These are phyloP conservation scores for Rhingia campestris DNA, from an alignment of 2,888 invertebrate genomes.

Conservation along the genomic window DNA sequence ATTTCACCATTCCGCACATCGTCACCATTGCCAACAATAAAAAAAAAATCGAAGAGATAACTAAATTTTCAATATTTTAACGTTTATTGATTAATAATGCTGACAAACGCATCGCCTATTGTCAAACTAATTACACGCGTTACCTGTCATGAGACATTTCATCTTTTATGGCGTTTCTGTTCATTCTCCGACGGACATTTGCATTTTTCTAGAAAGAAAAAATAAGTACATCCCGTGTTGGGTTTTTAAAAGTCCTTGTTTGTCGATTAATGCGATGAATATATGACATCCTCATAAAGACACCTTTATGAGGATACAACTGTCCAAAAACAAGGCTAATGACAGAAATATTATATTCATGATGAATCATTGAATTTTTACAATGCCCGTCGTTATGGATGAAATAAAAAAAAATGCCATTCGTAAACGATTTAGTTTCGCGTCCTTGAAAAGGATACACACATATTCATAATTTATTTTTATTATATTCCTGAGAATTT, in stretches of 20 bases:
- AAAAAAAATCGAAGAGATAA: background rate
- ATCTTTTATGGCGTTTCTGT: constrained; percentile 13
- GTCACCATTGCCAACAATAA: too few species aligned
- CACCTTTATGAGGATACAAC: background rate
- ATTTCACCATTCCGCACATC: background rate
- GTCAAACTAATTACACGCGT: constrained; percentile 26
- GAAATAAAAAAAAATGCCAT: constrained; percentile 4
- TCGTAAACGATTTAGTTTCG: background rate
- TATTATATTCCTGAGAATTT: too few species aligned
- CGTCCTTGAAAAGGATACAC: background rate
- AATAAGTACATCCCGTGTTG: background rate
- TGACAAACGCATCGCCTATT: constrained; percentile 43
- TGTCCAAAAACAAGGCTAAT: constrained; percentile 20
- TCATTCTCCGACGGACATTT: constrained; percentile 22
- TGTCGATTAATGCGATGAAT: constrained; percentile 7
- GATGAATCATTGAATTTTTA: constrained; percentile 34
- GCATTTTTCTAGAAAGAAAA: constrained; percentile 11
- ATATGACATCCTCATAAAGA: background rate
- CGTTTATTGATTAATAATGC: constrained; percentile 46
- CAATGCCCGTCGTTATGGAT: constrained; percentile 42
- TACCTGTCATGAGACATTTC: constrained; percentile 36
- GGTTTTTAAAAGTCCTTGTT: constrained; percentile 21
- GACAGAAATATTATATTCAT: constrained; percentile 11
- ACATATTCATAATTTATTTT: background rate
- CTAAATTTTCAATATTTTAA: background rate